Conservation (phyloP, 2,113 vertebrate species). For the Orthochromis indermauri region DNA sequence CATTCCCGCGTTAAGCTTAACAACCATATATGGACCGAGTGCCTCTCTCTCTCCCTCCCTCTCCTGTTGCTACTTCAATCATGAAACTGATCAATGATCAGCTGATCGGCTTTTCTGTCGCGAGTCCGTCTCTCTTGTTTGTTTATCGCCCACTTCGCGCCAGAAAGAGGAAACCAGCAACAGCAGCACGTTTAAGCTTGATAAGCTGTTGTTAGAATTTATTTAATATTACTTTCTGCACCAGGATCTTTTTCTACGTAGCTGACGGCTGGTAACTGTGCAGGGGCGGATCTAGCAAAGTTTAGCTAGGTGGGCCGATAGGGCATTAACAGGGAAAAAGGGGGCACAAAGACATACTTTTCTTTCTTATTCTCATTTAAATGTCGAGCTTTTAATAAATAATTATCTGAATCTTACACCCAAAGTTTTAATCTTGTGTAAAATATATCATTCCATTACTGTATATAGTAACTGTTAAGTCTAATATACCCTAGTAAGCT, state of each 20-base stretch:
- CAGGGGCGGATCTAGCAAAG: too few relatives aligned
- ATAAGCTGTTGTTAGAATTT: too few relatives aligned
- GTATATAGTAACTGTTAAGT: too few relatives aligned
- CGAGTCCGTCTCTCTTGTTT: fast-evolving
- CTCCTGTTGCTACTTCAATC: background rate
- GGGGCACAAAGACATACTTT: too few relatives aligned
- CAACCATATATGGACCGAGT: background rate
- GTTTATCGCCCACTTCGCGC: fast-evolving
- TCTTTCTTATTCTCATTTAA: too few relatives aligned
- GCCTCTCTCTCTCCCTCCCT: background rate
- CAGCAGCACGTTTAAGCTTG: background rate
- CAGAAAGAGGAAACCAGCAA: background rate
- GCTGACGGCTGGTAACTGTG: too few relatives aligned
- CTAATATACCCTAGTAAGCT: too few relatives aligned
- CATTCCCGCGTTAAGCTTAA: background rate
- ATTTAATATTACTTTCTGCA: fast-evolving
- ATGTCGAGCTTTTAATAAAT: fast-evolving
- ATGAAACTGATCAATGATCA: background rate
- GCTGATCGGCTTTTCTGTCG: fast-evolving
- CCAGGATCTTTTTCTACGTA: fast-evolving
- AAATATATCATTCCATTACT: too few relatives aligned
- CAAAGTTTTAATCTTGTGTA: too few relatives aligned
- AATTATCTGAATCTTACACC: fast-evolving
- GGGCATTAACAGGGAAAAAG: too few relatives aligned
- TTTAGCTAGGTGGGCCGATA: too few relatives aligned